Base-by-base conservation (phyloP, 2,113 vertebrate species). In the Echinops telfairi region DNA sequence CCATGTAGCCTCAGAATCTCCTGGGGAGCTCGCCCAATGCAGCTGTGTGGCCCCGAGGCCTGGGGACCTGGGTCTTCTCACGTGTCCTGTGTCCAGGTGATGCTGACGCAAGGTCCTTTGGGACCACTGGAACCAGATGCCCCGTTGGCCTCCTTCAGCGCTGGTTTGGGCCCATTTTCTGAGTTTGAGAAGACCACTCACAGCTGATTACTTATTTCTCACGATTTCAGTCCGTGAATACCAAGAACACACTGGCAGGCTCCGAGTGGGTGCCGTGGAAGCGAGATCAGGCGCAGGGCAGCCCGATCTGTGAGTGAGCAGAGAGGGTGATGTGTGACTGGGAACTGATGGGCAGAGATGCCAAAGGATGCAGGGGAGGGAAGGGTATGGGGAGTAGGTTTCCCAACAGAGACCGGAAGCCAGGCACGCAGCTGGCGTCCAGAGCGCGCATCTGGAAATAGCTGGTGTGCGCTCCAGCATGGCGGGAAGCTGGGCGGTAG, bases 391-490 rank as follows among this genome's bases (percentile, higher is more conserved):
- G 71, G 58, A 40, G 31, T 2, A 83, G 73, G 62, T 27, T 22
- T 66, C 22, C 64, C 29, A 40, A 47, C 9, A 58, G 71, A 62
- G 83, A 53, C 7, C 14, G 60, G 62, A 78, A 29, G 53, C 68
- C 0, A 43, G 6, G 33, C 19, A 9, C 16, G 40, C 31, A 17
- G 53, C 66, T 77, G 83, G 84, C 83, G 93, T 70, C 60, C 82
- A 33, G 81, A 92, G 93, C 58, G 40, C 43, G 73, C 14, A 27
- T 83, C 90, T 79, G 73, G 14, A 92, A 91, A 76, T 29, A 86
- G 91, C 80, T 89, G 66, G 77, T 77, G 68, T 9, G 38, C 14
- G 75, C 23, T 19, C n/a, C 6, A 33, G 70, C 16, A 5, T 33
- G 70, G n/a, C 4, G 70, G 82, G 79, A 82, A 31, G 66, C 4